Percentiles rank a stretch among this genome's conserved stretches.
phyloP scores from a whole-genome alignment of 2,113 vertebrate genomes.

The Dromas ardeola region DNA sequence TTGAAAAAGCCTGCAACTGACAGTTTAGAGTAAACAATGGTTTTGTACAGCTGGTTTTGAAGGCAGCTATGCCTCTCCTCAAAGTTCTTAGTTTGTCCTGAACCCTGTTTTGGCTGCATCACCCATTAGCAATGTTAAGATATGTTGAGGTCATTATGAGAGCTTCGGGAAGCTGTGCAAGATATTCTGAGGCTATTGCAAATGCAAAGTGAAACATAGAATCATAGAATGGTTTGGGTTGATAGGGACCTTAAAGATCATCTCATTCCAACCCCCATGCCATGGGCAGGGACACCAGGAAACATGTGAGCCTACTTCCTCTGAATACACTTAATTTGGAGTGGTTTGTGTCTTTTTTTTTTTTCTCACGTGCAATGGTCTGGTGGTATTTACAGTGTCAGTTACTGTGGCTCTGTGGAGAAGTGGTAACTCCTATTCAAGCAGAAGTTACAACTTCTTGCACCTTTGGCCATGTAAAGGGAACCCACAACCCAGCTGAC shows the following conservation, averaged over 20 bases:
- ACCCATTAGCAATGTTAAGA: background rate
- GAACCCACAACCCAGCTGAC: background rate
- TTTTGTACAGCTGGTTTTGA: background rate
- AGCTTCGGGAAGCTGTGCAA: background rate
- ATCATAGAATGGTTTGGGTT: background rate
- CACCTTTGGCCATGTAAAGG: background rate
- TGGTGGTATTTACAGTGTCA: background rate
- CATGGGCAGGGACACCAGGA: background rate
- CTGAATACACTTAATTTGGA: background rate
- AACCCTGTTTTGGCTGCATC: background rate
- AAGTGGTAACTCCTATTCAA: background rate
- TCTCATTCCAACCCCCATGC: background rate
- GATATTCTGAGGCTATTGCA: background rate
- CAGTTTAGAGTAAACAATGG: background rate
- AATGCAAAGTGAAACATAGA: background rate
- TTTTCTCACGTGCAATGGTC: accelerated
- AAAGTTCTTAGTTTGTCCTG: background rate
- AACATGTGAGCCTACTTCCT: background rate
- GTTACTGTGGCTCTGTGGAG: background rate
- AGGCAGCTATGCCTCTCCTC: background rate
- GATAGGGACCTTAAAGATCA: background rate
- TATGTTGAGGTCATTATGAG: background rate
- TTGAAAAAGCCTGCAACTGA: background rate
- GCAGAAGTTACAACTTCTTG: background rate
- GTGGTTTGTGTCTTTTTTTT: background rate